Base-by-base conservation (phyloP, 2,113 vertebrate species). In the Asarcornis scutulata region DNA sequence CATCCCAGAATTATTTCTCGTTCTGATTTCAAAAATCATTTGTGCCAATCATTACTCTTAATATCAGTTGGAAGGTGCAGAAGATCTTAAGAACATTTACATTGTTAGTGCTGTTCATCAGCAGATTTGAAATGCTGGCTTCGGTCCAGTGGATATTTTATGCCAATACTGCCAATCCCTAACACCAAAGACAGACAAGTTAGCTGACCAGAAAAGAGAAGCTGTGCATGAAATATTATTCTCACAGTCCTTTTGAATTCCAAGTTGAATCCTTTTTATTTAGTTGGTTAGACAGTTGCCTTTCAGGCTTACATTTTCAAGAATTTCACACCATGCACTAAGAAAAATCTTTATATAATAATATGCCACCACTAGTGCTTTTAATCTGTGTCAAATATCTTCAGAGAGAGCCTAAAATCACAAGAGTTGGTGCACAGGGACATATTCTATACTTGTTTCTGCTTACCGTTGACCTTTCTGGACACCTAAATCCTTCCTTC, bases 321-420 rank as follows among this genome's bases (percentile, higher is more conserved):
- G 77, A 29, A 52, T 71, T 89, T 88, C 76, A 83, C 46, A 74
- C 32, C 8, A n/a, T 34, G 31, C 56, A 75, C 42, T 86, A 68
- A 84, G 88, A 86, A 83, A n/a, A 0, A 36, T 64, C 67, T n/a
- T 44, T 8, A 40, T 79, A 18, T 73, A 72, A 82, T 89, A n/a
- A 11, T 58, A 72, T 62, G 53, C 75, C 71, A 83, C 53, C 22
- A 21, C 58, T 27, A 59, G 44, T 60, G 23, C 42, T 92, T 88
- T 91, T 85, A 92, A 78, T 89, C 55, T 77, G 32, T 63, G 53
- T 86, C 74, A 89, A 2, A 66, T 95, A 68, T 84, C 60, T 82
- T 77, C 77, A 76, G 56, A 68, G 25, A 72, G 32, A 67, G 27
- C 56, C 60, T 86, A 68, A 94, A 92, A 83, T 84, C 48, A 56